phyloP scores from a whole-genome alignment of 2,113 vertebrate genomes.

The Trematomus loennbergii region DNA sequence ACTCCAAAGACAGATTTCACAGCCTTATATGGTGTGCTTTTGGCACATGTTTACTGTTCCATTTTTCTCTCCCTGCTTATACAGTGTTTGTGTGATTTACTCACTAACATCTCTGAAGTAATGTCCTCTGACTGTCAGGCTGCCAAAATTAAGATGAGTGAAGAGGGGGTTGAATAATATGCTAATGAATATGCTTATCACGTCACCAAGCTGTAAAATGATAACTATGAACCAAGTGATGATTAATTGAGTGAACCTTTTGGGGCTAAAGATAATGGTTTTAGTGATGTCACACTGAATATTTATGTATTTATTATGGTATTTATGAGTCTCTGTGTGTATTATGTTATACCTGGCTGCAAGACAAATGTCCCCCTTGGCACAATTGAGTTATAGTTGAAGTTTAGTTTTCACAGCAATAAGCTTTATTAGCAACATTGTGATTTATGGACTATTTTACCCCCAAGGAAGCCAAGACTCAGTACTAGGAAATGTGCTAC shows the following conservation, averaged over 20 bases:
- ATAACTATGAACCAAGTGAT: no score
- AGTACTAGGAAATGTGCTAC: background rate
- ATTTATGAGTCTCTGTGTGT: no score
- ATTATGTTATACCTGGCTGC: no score
- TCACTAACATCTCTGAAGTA: background rate
- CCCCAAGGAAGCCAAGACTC: background rate
- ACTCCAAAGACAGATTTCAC: background rate
- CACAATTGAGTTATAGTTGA: no score
- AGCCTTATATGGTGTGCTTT: background rate
- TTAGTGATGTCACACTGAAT: no score
- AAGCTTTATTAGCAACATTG: background rate
- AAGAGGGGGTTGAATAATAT: background rate
- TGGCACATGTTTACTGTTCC: background rate
- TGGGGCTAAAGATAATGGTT: no score
- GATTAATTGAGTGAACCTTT: no score
- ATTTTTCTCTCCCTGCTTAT: background rate
- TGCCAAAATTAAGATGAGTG: background rate
- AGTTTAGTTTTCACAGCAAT: background rate
- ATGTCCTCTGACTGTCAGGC: background rate
- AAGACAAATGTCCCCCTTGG: no score
- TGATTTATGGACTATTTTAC: background rate
- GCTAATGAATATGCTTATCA: background rate
- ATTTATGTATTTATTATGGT: no score
- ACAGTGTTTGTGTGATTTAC: background rate
- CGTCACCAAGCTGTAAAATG: no score